These are phyloP conservation scores for Microcebus jonahi DNA, from an alignment of 2,113 vertebrate genomes.

Conservation along the genomic window DNA sequence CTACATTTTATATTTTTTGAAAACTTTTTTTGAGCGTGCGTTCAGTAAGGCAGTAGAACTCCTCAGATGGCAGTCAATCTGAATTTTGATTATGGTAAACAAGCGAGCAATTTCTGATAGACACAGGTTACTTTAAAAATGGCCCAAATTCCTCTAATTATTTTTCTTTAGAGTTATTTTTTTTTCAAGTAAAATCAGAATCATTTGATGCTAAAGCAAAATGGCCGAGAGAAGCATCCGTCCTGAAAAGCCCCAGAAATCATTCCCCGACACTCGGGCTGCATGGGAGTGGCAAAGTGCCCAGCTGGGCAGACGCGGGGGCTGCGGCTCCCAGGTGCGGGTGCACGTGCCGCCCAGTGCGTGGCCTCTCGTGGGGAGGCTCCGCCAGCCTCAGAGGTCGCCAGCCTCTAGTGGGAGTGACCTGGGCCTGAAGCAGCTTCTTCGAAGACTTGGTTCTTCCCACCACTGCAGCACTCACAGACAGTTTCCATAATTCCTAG, in stretches of 20 bases:
- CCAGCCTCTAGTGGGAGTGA: accelerated
- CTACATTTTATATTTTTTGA: background rate
- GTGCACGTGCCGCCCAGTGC: accelerated
- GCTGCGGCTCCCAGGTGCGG: too few relatives aligned
- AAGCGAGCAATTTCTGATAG: background rate
- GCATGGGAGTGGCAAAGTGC: accelerated
- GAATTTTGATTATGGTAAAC: background rate
- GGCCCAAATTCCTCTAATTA: background rate
- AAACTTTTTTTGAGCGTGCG: background rate
- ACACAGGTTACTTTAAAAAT: background rate
- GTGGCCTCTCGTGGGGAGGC: accelerated
- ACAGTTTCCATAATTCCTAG: background rate
- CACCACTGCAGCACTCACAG: background rate
- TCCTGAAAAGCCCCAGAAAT: background rate
- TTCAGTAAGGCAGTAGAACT: background rate
- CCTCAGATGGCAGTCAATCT: background rate
- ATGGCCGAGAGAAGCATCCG: background rate
- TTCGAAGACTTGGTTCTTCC: background rate
- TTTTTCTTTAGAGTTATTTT: background rate
- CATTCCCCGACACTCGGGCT: accelerated
- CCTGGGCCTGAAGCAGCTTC: accelerated
- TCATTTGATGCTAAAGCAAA: background rate
- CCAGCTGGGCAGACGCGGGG: too few relatives aligned
- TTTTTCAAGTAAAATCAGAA: background rate
- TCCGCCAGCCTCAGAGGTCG: accelerated